Conservation (phyloP, 1,140 invertebrate species). For the Nymphalis io region DNA sequence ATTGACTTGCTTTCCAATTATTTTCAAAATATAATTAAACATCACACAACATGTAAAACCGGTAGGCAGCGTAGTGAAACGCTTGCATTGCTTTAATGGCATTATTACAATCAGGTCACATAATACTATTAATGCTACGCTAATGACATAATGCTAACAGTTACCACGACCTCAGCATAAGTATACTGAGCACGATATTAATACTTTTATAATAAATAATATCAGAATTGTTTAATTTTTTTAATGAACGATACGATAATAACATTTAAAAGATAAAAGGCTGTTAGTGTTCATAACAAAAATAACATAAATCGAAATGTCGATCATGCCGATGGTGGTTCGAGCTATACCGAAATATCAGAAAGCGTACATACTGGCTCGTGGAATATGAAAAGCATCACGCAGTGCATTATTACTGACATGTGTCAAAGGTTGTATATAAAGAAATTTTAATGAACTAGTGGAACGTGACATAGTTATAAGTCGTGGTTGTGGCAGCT, state of each 20-base stretch:
- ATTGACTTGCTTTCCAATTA: neutral
- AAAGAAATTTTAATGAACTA: neutral
- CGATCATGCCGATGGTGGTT: too few relatives aligned
- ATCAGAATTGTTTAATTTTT: too few relatives aligned
- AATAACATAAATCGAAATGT: too few relatives aligned
- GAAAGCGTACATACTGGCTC: too few relatives aligned
- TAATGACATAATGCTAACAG: constrained; percentile 13
- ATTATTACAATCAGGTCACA: constrained; percentile 14
- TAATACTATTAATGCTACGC: constrained; percentile 7
- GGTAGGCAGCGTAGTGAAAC: constrained; percentile 7
- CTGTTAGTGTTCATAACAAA: too few relatives aligned
- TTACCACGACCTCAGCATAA: neutral
- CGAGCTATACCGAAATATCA: too few relatives aligned
- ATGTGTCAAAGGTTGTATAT: neutral
- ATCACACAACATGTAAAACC: constrained; percentile 3
- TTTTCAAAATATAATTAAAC: neutral
- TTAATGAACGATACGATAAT: too few relatives aligned
- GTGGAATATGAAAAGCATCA: too few relatives aligned
- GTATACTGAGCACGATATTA: neutral
- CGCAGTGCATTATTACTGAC: too few relatives aligned
- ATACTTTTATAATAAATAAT: too few relatives aligned
- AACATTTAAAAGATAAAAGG: too few relatives aligned
- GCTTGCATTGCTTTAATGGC: constrained; percentile 20
- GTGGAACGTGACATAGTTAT: neutral
- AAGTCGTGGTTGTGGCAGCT: constrained; percentile 45